These are phyloP conservation scores for Erythrolamprus reginae DNA, from an alignment of 2,113 vertebrate genomes.

Conservation along the genomic window DNA sequence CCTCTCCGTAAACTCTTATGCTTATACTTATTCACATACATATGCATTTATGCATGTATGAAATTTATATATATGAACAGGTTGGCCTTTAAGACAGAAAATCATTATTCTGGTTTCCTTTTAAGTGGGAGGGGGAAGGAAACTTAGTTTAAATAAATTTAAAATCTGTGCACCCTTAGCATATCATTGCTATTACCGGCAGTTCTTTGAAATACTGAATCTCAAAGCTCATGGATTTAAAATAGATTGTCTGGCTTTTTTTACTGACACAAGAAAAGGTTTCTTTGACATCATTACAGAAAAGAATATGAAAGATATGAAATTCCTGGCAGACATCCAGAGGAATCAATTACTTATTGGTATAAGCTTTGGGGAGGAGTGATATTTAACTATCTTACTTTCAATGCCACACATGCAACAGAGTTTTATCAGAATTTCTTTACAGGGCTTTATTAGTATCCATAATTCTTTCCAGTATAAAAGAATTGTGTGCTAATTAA, in stretches of 20 bases:
- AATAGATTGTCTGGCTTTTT: constrained; percentile 54
- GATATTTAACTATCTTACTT: background rate
- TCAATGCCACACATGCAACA: background rate
- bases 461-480: background rate
- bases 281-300: constrained; percentile 5
- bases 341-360: background rate
- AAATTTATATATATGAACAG: constrained; percentile 29
- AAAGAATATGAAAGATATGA: background rate
- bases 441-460: background rate
- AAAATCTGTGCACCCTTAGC: constrained; percentile 38
- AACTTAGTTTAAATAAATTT: constrained; percentile 54
- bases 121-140: constrained; percentile 17
- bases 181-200: constrained; percentile 39
- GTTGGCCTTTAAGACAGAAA: constrained; percentile 57
- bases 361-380: background rate
- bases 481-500: background rate
- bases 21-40: no score
- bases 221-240: constrained; percentile 49
- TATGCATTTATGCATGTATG: no score
- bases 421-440: background rate
- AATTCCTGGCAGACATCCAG: background rate
- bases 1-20: no score
- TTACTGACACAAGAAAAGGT: background rate
- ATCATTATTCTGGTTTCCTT: constrained; percentile 51
- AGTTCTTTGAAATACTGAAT: constrained; percentile 51